Base-by-base conservation (phyloP, 2,888 invertebrate genomes). In the Chironomus riparius region DNA sequence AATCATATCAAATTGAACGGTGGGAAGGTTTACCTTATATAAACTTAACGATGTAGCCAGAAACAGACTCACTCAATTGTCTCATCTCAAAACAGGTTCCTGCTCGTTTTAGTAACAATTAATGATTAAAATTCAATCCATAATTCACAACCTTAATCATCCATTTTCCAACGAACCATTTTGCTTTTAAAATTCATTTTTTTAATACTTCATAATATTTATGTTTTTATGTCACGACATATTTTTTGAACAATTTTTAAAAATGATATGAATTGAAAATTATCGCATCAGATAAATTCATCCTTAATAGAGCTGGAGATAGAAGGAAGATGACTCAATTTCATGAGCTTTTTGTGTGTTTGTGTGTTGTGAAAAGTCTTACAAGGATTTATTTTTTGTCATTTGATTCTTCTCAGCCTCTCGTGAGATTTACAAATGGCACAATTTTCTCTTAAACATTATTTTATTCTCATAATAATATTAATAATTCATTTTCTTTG, bases 391-490 rank as follows among this genome's bases (percentile, higher is more conserved):
- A 50, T 50, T 12, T 68, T 68, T 68, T 68, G 68, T 70, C 70
- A 70, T 50, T 70, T 70, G 70, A 50, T 24, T 50, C 15, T 47
- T 72, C 72, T 62, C 72, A 56, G 72, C 61, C 62, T 56, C 72
- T 72, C 72, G 72, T 72, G 72, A 72, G 72, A 65, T 72, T 71
- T 71, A 28, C 72, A 72, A 72, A 61, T 72, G 72, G 61, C 72
- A 72, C 71, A 71, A 22, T 71, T 15, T 65, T 62, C 18, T 47
- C 47, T 47, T 70, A 47, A 68, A 68, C 28, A 68, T 38, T 70
- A 56, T 62, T 12, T 50, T 38, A 38, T 38, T 38, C 4, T 28
- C 28, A 28, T 28, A 28, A 28, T 28, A 28, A 28, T 28, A 24
- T n/a, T 28, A 28, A 4, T 28, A 38, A 38, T 38, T 10, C 38